Conservation (phyloP, 2,113 vertebrate genomes). For the Eubucco bourcierii region DNA sequence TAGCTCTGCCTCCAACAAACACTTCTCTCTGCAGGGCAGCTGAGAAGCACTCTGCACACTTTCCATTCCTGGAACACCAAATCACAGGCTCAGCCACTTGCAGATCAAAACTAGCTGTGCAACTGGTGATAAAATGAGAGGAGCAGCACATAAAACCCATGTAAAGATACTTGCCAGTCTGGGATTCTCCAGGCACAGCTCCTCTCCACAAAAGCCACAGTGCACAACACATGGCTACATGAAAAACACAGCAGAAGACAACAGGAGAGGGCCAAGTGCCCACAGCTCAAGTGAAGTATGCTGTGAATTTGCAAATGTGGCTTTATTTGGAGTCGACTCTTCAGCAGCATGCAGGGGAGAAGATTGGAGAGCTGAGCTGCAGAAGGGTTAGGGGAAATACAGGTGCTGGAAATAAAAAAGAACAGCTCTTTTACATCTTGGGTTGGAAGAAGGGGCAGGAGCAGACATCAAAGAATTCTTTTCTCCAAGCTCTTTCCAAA, state of each 20-base stretch:
- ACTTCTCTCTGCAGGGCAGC: not conserved
- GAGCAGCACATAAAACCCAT: slow-evolving; percentile 29
- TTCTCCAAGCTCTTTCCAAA: not conserved
- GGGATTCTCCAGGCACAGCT: not conserved
- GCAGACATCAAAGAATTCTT: not conserved
- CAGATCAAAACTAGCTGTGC: slow-evolving; percentile 20
- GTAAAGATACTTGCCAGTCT: not conserved
- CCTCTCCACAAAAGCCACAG: not conserved
- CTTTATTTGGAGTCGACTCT: not conserved
- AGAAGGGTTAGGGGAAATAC: slow-evolving; percentile 12
- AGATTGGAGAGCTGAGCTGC: not conserved
- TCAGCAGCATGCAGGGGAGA: not conserved
- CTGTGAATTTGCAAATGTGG: not conserved
- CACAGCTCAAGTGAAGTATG: not conserved
- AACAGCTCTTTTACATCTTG: not conserved
- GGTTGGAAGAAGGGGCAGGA: not conserved
- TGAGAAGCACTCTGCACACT: not conserved
- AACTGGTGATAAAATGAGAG: not conserved
- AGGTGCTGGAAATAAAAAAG: slow-evolving; percentile 39
- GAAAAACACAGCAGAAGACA: not conserved
- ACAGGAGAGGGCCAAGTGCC: not conserved
- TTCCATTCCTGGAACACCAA: not conserved
- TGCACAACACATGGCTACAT: not conserved
- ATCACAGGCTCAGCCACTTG: not conserved
- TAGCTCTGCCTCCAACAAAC: not conserved